Base-by-base conservation (phyloP, 2,113 vertebrate genomes). In the Tamias sibiricus region DNA sequence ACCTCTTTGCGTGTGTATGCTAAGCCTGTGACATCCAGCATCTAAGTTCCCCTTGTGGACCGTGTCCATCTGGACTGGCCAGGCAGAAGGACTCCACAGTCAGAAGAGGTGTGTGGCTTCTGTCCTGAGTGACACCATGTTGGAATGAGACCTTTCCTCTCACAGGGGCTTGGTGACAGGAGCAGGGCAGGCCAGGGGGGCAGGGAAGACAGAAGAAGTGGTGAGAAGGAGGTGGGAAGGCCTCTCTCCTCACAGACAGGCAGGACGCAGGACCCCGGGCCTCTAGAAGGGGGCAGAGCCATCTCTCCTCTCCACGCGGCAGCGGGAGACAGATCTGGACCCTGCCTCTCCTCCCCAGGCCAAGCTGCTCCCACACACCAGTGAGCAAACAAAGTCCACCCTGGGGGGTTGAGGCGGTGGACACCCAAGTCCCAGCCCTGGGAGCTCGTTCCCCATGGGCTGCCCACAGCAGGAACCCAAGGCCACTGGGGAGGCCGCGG, bases 111-210 rank as follows among this genome's bases (percentile, higher is more conserved):
- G 59, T 1, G 0, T 24, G 85, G 40, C 59, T 52, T 28, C 8
- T 0, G 2, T 10, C 7, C 1, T 6, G 2, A 26, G 57, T 24
- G 16, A 20, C 11, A 2, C 19, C 40, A 17, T 0, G 68, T 42
- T n/a, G 8, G n/a, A 32, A 2, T 9, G 42, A 75, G 76, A 68
- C 26, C 62, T 69, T 37, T 26, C 37, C 37, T 20, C 68, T 69
- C n/a, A n/a, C 26, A 71, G 74, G 35, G 14, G 44, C 71, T 49
- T 59, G 52, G 77, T 54, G 83, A 77, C 7, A n/a, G n/a, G n/a
- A 42, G 30, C n/a, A 76, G 47, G 68, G 11, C 64, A 76, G 71
- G n/a, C 28, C 14, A 28, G 20, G 62, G 76, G 26, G 32, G n/a
- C n/a, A n/a, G 44, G 32, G 8, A 6, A 16, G 84, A 7, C 47